phyloP scores from a whole-genome alignment of 2,888 invertebrate species.

The Glyphotaelius pellucidus region DNA sequence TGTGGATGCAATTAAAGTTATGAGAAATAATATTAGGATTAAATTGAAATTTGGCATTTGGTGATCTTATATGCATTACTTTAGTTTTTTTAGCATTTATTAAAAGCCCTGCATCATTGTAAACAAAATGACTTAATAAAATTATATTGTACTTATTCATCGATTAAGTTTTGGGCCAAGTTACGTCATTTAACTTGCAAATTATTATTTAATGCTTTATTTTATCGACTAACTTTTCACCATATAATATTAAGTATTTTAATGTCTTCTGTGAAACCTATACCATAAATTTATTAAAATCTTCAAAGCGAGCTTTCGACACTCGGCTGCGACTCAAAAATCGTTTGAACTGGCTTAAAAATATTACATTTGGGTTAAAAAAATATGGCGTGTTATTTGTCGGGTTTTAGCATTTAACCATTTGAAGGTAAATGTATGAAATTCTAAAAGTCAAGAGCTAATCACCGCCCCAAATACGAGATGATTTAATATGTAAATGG shows the following conservation, averaged over 20 bases:
- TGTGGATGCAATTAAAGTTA: too few species aligned
- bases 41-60: too few species aligned
- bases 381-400: not conserved
- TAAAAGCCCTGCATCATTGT: too few species aligned
- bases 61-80: too few species aligned
- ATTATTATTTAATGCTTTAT: not conserved
- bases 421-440: not conserved
- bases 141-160: not conserved
- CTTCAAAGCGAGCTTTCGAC: not conserved
- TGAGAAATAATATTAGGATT: too few species aligned
- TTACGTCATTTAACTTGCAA: not conserved
- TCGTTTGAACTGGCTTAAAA: not conserved
- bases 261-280: not conserved
- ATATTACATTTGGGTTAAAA: not conserved
- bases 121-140: not conserved
- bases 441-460: not conserved
- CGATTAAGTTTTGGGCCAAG: not conserved
- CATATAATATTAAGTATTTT: not conserved
- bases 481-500: constrained; percentile 46
- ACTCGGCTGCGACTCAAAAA: not conserved
- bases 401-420: not conserved
- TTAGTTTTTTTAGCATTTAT: too few species aligned
- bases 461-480: constrained; percentile 26
- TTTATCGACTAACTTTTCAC: not conserved
- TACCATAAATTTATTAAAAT: not conserved